Conservation (phyloP, 2,113 vertebrate genomes). For the Sinosuthora webbiana region DNA sequence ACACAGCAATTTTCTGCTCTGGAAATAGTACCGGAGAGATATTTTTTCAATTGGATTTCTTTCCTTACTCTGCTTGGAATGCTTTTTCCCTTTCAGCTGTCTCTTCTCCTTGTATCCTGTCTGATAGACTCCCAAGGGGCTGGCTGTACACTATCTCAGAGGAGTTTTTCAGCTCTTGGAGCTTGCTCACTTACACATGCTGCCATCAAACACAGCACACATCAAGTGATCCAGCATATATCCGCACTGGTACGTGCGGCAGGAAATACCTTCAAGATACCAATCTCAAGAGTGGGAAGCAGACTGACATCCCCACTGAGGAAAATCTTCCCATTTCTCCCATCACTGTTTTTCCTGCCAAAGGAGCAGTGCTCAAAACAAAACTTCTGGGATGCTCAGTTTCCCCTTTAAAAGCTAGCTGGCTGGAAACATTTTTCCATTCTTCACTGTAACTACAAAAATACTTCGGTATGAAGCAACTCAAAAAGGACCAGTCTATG, state of each 20-base stretch:
- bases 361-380: background rate
- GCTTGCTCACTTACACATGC: fast-evolving
- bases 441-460: background rate
- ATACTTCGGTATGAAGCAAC: background rate
- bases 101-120: background rate
- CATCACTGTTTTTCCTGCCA: background rate
- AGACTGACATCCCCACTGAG: background rate
- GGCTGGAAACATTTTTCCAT: background rate
- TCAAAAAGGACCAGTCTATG: background rate
- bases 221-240: background rate
- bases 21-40: background rate
- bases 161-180: background rate
- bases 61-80: background rate
- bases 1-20: background rate
- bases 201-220: background rate
- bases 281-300: background rate
- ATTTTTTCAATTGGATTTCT: background rate
- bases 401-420: background rate
- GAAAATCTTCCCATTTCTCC: background rate
- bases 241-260: fast-evolving
- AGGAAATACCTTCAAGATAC: background rate
- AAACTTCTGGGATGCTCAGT: background rate
- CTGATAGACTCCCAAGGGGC: background rate
- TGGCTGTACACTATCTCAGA: background rate
- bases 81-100: background rate